phyloP scores from a whole-genome alignment of 2,888 invertebrate genomes.

The Erannis defoliaria region DNA sequence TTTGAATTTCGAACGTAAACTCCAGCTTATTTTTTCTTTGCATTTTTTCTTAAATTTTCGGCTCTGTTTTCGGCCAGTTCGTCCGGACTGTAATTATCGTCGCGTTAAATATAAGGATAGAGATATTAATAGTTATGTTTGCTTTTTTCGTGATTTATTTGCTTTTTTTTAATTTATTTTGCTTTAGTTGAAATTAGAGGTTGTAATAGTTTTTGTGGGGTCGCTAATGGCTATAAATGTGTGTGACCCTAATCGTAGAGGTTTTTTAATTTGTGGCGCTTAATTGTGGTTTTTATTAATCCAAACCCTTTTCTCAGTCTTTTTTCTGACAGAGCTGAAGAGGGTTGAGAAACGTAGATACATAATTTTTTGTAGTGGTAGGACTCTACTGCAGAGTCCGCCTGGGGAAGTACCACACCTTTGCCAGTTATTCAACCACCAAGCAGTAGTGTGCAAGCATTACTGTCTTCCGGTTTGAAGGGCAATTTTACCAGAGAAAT shows the following conservation, averaged over 20 bases:
- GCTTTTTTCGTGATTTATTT: slow-evolving; percentile 82
- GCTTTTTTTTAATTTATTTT: slow-evolving; percentile 78
- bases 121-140: slow-evolving; percentile 83
- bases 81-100: slow-evolving; percentile 79
- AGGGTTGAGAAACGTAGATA: too few relatives aligned
- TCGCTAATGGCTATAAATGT: slow-evolving; percentile 79
- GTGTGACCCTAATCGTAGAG: slow-evolving; percentile 57
- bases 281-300: slow-evolving; percentile 38
- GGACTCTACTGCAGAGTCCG: too few relatives aligned
- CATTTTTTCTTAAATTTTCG: slow-evolving; percentile 28
- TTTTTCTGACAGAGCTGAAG: too few relatives aligned
- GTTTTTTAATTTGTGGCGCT: slow-evolving; percentile 29
- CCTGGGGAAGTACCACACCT: too few relatives aligned
- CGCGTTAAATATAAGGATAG: slow-evolving; percentile 83
- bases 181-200: slow-evolving; percentile 79
- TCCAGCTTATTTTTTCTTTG: slow-evolving; percentile 36
- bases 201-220: slow-evolving; percentile 73
- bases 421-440: too few relatives aligned
- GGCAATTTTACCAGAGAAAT: too few relatives aligned
- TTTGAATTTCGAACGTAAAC: slow-evolving; percentile 81
- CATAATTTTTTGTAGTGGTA: too few relatives aligned
- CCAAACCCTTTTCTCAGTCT: background rate
- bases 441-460: too few relatives aligned
- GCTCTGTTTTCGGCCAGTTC: slow-evolving; percentile 32
- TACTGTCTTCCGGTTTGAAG: too few relatives aligned